Evolutionary conservation across 2,113 vertebrate species (phyloP).

Genomic region (Coreoperca whiteheadi): DNA sequence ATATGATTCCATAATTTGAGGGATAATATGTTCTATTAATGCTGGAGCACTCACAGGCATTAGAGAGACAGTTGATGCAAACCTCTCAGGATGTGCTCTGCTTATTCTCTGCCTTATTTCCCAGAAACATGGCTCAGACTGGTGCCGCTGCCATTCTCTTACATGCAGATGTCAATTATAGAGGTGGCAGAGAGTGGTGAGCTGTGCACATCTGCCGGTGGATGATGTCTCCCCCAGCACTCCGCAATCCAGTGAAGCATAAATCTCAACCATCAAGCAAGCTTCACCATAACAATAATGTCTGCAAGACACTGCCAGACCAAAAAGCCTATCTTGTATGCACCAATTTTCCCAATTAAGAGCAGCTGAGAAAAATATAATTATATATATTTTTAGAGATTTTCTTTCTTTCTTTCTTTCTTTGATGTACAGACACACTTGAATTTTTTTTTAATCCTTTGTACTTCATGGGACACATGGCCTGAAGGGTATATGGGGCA

Average conservation of each 20-base stretch:
- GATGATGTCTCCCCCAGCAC: slow-evolving; percentile 74
- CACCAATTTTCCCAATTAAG: slow-evolving; percentile 28
- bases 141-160: slow-evolving; percentile 76
- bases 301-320: slow-evolving; percentile 37
- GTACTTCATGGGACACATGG: slow-evolving; percentile 66
- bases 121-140: slow-evolving; percentile 75
- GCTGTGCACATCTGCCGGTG: slow-evolving; percentile 77
- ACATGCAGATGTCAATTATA: slow-evolving; percentile 82
- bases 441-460: slow-evolving; percentile 2
- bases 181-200: slow-evolving; percentile 77
- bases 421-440: slow-evolving; percentile 10
- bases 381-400: not conserved
- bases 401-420: not conserved
- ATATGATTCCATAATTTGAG: slow-evolving; percentile 84
- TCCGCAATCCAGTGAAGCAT: slow-evolving; percentile 62
- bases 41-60: slow-evolving; percentile 78
- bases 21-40: slow-evolving; percentile 84
- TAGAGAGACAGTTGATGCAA: slow-evolving; percentile 77
- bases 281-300: slow-evolving; percentile 60
- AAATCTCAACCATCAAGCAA: slow-evolving; percentile 66
- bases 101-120: slow-evolving; percentile 79
- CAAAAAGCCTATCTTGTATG: slow-evolving; percentile 6
- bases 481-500: slow-evolving; percentile 43
- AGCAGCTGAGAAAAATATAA: slow-evolving; percentile 19
- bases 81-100: slow-evolving; percentile 79